Evolutionary conservation across 1,140 invertebrate genomes (phyloP), one percentile per base, ranked within the genome.

Genomic region (Micrasema longulum): DNA sequence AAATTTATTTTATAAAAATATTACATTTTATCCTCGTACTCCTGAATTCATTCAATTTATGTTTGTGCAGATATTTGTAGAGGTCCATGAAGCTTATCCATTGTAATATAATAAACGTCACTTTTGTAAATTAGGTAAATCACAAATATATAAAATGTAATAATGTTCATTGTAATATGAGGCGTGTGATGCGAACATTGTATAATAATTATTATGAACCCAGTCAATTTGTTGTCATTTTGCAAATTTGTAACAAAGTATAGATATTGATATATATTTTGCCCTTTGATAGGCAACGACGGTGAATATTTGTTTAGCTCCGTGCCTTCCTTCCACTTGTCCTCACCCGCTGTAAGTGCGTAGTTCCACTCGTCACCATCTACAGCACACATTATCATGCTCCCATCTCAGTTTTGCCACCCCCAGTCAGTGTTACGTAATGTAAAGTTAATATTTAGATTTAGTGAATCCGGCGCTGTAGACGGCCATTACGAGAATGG

Each of bases 1-100:
- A 71, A 71, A 48, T 67, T 35, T 69, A 69, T 75, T 75, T 71
- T 75, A 75, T 75, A 70, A 45, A 26, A 64, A 52, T 35, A 20
- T 52, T 52, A 18, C 20, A 11, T 52, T 52, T 47, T n/a, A 52
- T 52, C 14, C 22, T 20, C 18, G 48, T 52, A 6, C 26, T 31
- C 26, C 14, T 45, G 14, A n/a, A 12, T 16, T 11, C 26, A 7
- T 31, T 31, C 2, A 4, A 31, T 31, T 31, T 31, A 31, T 7
- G 26, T 31, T 31, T 31, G 26, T 31, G 26, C 2, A 31, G 7
- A 31, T 31, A 31, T 31, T 31, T 31, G 7, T 31, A 31, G 7
- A 31, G 26, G 26, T 31, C 26, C 26, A 31, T 31, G 7, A 31
- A 48, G 18, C 36, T 60, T 41, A 60, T 41, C 53, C 12, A 35